Percentiles rank a stretch among this genome's conserved stretches.
Conservation (phyloP, 2,888 invertebrate species). For the Caenorhabditis sinica region DNA sequence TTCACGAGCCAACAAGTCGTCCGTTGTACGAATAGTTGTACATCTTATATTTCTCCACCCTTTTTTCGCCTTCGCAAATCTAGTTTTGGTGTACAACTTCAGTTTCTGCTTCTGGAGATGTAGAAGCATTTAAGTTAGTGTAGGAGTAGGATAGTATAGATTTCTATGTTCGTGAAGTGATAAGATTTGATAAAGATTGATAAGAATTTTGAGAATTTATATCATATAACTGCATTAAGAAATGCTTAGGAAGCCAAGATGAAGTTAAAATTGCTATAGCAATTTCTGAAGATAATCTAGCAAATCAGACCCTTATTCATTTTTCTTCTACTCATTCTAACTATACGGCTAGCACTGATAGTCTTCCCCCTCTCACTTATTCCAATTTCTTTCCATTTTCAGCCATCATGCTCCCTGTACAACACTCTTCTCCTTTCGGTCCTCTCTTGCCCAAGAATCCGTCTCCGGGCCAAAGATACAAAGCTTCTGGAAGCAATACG, state of each 20-base stretch:
- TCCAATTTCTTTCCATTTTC: conserved; percentile 46
- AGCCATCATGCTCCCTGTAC: conserved; percentile 71
- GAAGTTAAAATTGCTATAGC: too few species aligned
- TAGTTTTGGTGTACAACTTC: neutral
- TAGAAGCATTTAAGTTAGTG: too few species aligned
- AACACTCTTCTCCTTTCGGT: conserved; percentile 67
- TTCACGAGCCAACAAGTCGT: conserved; percentile 42
- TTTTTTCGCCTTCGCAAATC: neutral
- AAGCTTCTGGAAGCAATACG: conserved; percentile 56
- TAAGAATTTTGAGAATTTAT: too few species aligned
- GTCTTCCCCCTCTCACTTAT: neutral
- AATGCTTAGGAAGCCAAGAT: too few species aligned
- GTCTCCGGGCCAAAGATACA: conserved; percentile 64
- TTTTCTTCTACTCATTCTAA: too few species aligned
- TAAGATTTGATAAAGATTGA: too few species aligned
- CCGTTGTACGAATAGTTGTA: conserved; percentile 5
- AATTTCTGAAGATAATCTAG: too few species aligned
- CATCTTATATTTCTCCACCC: neutral
- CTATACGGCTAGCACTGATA: too few species aligned
- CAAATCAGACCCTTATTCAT: too few species aligned
- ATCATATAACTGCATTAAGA: too few species aligned
- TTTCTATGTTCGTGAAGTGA: too few species aligned
- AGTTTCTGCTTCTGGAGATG: neutral
- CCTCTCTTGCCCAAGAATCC: conserved; percentile 63
- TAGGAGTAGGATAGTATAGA: too few species aligned